These are phyloP conservation scores for Neosilurus hyrtlii DNA, from an alignment of 2,797 vertebrate genomes.

Conservation along the genomic window DNA sequence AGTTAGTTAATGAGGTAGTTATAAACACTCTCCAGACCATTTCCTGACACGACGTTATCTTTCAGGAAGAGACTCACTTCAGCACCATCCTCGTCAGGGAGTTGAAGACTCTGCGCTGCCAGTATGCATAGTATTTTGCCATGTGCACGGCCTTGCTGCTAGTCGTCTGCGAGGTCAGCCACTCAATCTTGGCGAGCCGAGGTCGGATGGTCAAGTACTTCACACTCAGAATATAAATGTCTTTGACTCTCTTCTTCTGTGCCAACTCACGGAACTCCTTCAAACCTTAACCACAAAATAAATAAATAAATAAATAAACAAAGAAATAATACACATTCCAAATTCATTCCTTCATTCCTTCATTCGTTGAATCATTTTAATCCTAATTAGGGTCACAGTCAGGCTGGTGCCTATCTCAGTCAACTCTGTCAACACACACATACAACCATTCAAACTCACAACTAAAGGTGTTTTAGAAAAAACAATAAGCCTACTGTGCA, in stretches of 20 bases:
- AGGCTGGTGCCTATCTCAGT: too few relatives aligned
- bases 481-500: too few relatives aligned
- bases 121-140: conserved; percentile 81
- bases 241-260: conserved; percentile 75
- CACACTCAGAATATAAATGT: conserved; percentile 72
- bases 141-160: conserved; percentile 81
- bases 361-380: too few relatives aligned
- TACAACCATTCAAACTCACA: too few relatives aligned
- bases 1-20: too few relatives aligned
- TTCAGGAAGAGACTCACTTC: conserved; percentile 70
- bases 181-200: conserved; percentile 84
- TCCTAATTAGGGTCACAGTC: too few relatives aligned
- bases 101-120: conserved; percentile 84
- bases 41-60: not conserved
- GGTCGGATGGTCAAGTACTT: conserved; percentile 83
- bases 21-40: too few relatives aligned
- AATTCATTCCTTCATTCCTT: too few relatives aligned
- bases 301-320: too few relatives aligned
- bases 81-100: conserved; percentile 81
- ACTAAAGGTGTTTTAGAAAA: too few relatives aligned
- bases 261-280: conserved; percentile 85
- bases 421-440: too few relatives aligned
- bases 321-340: not conserved
- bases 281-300: conserved; percentile 69
- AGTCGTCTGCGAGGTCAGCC: conserved; percentile 78